Percentiles rank a stretch among this genome's conserved stretches.
Conservation (phyloP, 2,888 invertebrate genomes). For the Leptopterna dolabrata region DNA sequence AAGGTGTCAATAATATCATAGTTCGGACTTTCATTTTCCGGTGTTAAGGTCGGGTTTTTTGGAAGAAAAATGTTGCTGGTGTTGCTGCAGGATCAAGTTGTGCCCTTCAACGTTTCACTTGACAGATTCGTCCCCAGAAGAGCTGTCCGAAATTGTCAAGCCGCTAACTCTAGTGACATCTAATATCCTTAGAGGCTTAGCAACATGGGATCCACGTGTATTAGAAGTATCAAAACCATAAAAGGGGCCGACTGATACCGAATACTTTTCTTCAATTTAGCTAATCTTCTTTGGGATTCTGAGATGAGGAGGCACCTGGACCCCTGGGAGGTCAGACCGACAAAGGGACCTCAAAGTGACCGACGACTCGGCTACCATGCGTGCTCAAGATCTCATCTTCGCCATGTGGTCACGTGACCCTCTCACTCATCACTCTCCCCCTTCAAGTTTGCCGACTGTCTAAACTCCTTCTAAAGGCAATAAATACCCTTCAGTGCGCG, state of each 20-base stretch:
- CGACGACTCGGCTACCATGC: slow-evolving; percentile 18
- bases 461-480: slow-evolving; percentile 44
- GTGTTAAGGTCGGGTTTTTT: no score
- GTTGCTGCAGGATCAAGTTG: no score
- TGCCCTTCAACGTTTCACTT: no score
- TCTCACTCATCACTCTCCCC: slow-evolving; percentile 35
- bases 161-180: background rate
- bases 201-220: background rate
- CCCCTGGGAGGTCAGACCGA: slow-evolving; percentile 41
- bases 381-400: slow-evolving; percentile 18
- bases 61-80: no score
- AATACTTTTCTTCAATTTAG: slow-evolving; percentile 34
- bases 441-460: slow-evolving; percentile 50
- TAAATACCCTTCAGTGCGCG: slow-evolving; percentile 24
- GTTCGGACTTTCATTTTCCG: no score
- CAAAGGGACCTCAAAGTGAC: slow-evolving; percentile 48
- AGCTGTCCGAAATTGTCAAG: no score
- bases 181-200: background rate
- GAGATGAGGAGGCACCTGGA: slow-evolving; percentile 30
- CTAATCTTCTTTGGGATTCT: background rate
- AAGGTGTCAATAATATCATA: no score
- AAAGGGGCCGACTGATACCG: slow-evolving; percentile 12
- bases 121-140: no score
- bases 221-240: background rate
- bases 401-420: slow-evolving; percentile 46